phyloP scores from a whole-genome alignment of 2,888 invertebrate genomes.

The Athalia rosae region DNA sequence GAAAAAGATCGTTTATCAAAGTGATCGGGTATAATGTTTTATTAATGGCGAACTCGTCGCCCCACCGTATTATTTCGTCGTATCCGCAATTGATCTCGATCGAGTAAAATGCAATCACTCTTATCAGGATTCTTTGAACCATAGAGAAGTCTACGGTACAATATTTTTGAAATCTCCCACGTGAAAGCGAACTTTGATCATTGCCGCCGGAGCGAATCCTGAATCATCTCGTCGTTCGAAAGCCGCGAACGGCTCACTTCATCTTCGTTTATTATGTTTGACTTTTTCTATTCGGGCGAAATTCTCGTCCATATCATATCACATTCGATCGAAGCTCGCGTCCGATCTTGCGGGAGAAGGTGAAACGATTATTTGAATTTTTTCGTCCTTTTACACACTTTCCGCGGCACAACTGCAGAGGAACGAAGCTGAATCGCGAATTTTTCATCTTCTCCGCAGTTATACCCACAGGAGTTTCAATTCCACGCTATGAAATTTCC shows the following conservation, averaged over 20 bases:
- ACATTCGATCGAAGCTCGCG: too few species aligned
- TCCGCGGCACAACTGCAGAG: too few species aligned
- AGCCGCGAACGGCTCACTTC: background rate
- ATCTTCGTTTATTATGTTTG: background rate
- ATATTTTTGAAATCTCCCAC: slow-evolving; percentile 10
- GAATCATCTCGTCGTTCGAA: background rate
- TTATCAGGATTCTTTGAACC: too few species aligned
- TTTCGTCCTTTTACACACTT: too few species aligned
- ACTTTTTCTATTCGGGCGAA: too few species aligned
- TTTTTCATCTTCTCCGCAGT: background rate
- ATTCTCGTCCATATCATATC: too few species aligned
- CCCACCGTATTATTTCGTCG: too few species aligned
- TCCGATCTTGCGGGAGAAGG: too few species aligned
- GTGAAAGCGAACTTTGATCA: slow-evolving; percentile 28
- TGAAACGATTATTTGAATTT: too few species aligned
- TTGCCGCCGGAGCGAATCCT: background rate
- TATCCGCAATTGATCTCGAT: too few species aligned
- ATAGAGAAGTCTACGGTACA: background rate
- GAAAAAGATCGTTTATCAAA: background rate
- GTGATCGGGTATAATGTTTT: background rate
- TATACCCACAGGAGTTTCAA: slow-evolving; percentile 1
- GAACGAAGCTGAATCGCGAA: background rate
- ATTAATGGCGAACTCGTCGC: too few species aligned
- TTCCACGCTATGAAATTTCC: slow-evolving; percentile 3
- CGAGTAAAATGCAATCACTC: too few species aligned